Conservation (phyloP, 1,140 invertebrate genomes). For the Ips nitidus region DNA sequence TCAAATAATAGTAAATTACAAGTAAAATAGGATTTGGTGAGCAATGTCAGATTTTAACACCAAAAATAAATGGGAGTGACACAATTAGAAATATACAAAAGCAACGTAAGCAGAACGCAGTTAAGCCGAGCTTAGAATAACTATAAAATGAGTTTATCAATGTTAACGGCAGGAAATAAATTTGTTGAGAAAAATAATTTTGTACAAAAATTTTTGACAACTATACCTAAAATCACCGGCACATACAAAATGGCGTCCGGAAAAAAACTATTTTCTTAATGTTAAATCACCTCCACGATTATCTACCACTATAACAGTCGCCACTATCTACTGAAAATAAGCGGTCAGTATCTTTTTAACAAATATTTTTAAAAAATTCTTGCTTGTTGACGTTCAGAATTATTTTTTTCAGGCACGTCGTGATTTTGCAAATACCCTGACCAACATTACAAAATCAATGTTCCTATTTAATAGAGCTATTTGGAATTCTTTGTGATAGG, state of each 20-base stretch:
- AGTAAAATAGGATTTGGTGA: constrained; percentile 25
- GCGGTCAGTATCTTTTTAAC: constrained; percentile 15
- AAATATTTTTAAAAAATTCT: constrained; percentile 42
- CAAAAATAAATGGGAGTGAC: constrained; percentile 51
- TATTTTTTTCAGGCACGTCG: constrained; percentile 50
- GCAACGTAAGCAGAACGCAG: neutral
- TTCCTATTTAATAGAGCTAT: neutral
- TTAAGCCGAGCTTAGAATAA: too few species aligned
- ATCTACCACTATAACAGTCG: constrained; percentile 22
- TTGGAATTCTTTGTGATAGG: too few species aligned
- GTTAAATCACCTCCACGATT: constrained; percentile 39
- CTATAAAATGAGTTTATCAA: too few species aligned
- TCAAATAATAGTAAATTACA: neutral
- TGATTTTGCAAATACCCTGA: constrained; percentile 48
- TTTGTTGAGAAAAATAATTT: neutral
- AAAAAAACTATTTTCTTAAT: constrained; percentile 47
- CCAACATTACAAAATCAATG: constrained; percentile 28
- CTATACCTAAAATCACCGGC: constrained; percentile 48
- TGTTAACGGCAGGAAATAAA: neutral
- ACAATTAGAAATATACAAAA: constrained; percentile 37
- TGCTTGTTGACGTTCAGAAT: constrained; percentile 50
- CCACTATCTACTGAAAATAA: constrained; percentile 20
- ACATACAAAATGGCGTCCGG: constrained; percentile 51
- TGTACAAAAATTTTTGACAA: constrained; percentile 39
- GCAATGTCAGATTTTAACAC: constrained; percentile 44